These are phyloP conservation scores for Callitettix versicolor DNA, from an alignment of 1,140 invertebrate species.

Conservation along the genomic window DNA sequence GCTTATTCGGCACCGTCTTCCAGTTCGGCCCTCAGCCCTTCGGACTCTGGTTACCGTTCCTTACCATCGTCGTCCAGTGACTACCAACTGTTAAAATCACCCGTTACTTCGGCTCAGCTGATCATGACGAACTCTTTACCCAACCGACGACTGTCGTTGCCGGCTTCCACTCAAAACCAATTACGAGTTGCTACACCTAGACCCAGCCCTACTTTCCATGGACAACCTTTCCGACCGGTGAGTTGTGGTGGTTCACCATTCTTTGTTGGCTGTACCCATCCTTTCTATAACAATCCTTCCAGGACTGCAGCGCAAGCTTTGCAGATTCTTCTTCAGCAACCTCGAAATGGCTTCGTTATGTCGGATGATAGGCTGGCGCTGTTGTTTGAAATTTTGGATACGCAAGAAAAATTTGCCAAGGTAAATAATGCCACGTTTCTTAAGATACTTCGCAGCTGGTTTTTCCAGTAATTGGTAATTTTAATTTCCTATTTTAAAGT, in stretches of 20 bases:
- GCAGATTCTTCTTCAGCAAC: conserved; percentile 51
- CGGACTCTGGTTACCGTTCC: conserved; percentile 42
- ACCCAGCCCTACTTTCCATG: conserved; percentile 50
- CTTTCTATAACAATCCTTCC: conserved; percentile 25
- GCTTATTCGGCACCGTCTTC: conserved; percentile 7
- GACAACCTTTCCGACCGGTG: conserved; percentile 41
- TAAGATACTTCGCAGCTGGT: no score
- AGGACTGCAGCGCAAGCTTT: conserved; percentile 45
- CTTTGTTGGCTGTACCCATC: conserved; percentile 36
- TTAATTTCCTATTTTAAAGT: no score
- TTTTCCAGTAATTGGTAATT: no score
- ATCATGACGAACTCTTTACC: conserved; percentile 25
- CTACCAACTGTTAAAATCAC: conserved; percentile 45
- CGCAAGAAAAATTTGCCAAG: conserved; percentile 68
- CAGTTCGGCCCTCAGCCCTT: conserved; percentile 33
- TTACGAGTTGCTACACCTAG: conserved; percentile 31
- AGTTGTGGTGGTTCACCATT: conserved; percentile 36
- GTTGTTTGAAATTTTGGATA: conserved; percentile 68
- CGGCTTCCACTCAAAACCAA: conserved; percentile 30
- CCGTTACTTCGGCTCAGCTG: conserved; percentile 39
- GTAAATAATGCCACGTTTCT: conserved; percentile 34
- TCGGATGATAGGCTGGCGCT: conserved; percentile 63
- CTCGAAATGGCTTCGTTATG: conserved; percentile 59
- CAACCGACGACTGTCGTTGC: conserved; percentile 32
- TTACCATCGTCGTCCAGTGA: conserved; percentile 46